Evolutionary conservation across 2,888 invertebrate species (phyloP).

Genomic region (Onchidella celtica): DNA sequence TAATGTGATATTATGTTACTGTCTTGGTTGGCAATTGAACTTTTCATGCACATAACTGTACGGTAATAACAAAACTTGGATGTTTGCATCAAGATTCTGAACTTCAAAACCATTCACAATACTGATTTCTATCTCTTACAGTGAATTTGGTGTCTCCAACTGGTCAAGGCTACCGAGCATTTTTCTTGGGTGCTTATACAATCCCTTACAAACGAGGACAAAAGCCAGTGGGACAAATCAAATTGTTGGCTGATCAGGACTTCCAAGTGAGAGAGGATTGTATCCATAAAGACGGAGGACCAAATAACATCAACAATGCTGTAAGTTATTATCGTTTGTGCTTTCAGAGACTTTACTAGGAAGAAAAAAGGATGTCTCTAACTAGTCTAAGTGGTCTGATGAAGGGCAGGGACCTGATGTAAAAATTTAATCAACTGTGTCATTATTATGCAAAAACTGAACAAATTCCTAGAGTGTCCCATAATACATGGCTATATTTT

Average conservation of each 20-base stretch:
- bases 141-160: constrained; percentile 62
- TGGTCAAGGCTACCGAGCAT: constrained; percentile 59
- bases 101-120: too few species aligned
- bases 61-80: too few species aligned
- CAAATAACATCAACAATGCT: background rate
- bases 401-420: background rate
- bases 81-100: too few species aligned
- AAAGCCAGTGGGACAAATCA: constrained; percentile 28
- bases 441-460: too few species aligned
- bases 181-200: constrained; percentile 65
- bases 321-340: background rate
- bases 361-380: background rate
- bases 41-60: too few species aligned
- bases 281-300: constrained; percentile 6
- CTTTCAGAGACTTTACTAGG: background rate
- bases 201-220: constrained; percentile 11
- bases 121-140: constrained; percentile 44
- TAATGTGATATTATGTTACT: too few species aligned
- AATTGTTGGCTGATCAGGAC: constrained; percentile 17
- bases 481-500: too few species aligned
- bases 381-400: background rate
- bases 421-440: background rate
- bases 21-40: too few species aligned
- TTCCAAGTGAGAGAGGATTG: constrained; percentile 39
- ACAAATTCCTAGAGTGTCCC: too few species aligned